A percentile compares a stretch with the other conserved stretches of the same genome.
These are phyloP conservation scores for Orcinus orca DNA, from an alignment of 2,113 vertebrate genomes.

Conservation along the genomic window DNA sequence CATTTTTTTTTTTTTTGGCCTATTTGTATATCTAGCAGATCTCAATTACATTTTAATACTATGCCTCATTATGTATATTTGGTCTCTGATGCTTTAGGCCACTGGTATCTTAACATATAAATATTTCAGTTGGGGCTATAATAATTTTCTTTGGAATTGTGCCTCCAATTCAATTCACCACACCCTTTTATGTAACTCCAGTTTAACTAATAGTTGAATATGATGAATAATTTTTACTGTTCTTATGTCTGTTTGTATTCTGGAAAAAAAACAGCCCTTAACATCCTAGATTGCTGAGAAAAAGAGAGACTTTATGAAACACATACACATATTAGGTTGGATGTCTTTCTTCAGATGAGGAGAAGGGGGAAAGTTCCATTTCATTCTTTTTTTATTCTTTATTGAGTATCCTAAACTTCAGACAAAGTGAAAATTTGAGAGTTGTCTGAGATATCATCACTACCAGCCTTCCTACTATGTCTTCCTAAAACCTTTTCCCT, in stretches of 20 bases:
- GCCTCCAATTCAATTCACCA: not conserved
- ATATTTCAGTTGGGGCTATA: not conserved
- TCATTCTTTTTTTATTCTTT: not conserved
- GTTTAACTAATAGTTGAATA: not conserved
- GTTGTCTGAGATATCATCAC: not conserved
- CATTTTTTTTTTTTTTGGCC: not conserved
- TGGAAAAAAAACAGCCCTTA: not conserved
- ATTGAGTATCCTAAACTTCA: not conserved
- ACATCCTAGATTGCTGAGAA: not conserved
- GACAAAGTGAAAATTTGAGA: not conserved
- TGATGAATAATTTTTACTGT: not conserved
- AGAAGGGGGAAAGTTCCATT: not conserved
- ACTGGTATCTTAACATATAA: not conserved
- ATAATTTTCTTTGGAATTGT: not conserved
- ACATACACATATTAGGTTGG: not conserved
- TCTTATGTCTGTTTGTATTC: not conserved
- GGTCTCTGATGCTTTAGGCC: not conserved
- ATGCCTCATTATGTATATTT: not conserved
- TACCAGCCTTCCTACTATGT: not conserved
- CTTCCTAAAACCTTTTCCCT: not conserved
- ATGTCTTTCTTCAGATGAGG: not conserved
- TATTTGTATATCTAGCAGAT: not conserved
- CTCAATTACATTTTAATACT: not conserved
- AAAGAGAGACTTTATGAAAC: not conserved
- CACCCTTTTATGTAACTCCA: not conserved